Percentiles rank a stretch among this genome's conserved stretches.
These are phyloP conservation scores for Clarias batrachus DNA, from an alignment of 2,113 vertebrate species.

Conservation along the genomic window DNA sequence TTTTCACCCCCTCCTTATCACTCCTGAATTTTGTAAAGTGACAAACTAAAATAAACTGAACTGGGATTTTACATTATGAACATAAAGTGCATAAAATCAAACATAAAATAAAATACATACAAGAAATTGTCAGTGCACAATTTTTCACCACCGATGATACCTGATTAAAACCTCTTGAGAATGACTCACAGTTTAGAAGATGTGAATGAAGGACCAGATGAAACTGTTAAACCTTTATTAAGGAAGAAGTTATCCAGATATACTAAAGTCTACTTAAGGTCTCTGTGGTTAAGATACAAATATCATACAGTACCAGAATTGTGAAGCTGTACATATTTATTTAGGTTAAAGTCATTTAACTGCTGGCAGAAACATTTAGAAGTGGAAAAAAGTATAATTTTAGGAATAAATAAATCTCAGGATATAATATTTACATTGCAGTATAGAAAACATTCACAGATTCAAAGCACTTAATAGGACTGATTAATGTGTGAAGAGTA, in stretches of 20 bases:
- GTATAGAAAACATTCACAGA: neutral
- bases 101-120: neutral
- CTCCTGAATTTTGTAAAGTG: neutral
- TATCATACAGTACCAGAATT: conserved; percentile 1
- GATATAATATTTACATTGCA: conserved; percentile 36
- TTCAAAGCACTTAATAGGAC: neutral
- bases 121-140: neutral
- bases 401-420: conserved; percentile 35
- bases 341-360: conserved; percentile 1
- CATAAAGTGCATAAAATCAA: neutral
- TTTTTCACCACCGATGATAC: neutral
- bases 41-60: neutral
- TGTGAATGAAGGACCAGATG: neutral
- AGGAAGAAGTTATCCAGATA: neutral
- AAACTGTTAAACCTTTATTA: conserved; percentile 13
- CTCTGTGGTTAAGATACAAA: neutral
- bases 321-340: conserved; percentile 8
- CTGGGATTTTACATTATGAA: neutral
- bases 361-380: neutral
- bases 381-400: neutral
- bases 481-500: neutral
- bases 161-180: neutral
- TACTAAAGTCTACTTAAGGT: neutral
- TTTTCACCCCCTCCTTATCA: neutral
- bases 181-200: neutral